Conservation (phyloP, 92 coral and sea anemone genomes). For the Siderastrea radians region DNA sequence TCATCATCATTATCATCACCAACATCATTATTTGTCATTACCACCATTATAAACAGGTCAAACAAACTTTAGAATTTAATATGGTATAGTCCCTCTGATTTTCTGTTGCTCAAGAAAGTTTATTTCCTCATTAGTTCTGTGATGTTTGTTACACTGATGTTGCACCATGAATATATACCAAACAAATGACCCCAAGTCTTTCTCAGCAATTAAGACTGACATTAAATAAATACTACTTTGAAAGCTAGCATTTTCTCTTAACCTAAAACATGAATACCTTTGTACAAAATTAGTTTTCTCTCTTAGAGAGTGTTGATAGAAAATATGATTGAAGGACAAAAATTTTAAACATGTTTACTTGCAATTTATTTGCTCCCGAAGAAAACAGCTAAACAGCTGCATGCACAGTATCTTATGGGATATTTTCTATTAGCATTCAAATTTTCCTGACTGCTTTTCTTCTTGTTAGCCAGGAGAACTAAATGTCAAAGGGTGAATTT, state of each 20-base stretch:
- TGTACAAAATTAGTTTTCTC: conserved; percentile 15
- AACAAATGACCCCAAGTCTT: not conserved
- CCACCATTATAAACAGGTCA: too few species aligned
- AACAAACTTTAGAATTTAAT: too few species aligned
- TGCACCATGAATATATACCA: not conserved
- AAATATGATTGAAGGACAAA: not conserved
- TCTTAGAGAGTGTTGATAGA: conserved; percentile 20
- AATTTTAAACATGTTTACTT: not conserved
- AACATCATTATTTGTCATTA: too few species aligned
- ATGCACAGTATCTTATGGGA: not conserved
- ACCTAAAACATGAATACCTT: not conserved
- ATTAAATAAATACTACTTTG: conserved; percentile 24
- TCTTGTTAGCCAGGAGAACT: too few species aligned
- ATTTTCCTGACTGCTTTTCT: too few species aligned
- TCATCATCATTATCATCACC: not conserved
- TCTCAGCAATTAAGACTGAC: not conserved
- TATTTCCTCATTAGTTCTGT: too few species aligned
- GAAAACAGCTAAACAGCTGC: not conserved
- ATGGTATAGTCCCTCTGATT: too few species aligned
- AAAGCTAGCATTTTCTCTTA: conserved; percentile 5
- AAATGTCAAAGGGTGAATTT: too few species aligned
- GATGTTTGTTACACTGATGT: not conserved
- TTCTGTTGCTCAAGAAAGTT: too few species aligned
- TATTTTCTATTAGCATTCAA: too few species aligned
- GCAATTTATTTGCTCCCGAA: not conserved